Evolutionary conservation across 2,797 vertebrate genomes (phyloP).

Genomic region (Pterois miles): DNA sequence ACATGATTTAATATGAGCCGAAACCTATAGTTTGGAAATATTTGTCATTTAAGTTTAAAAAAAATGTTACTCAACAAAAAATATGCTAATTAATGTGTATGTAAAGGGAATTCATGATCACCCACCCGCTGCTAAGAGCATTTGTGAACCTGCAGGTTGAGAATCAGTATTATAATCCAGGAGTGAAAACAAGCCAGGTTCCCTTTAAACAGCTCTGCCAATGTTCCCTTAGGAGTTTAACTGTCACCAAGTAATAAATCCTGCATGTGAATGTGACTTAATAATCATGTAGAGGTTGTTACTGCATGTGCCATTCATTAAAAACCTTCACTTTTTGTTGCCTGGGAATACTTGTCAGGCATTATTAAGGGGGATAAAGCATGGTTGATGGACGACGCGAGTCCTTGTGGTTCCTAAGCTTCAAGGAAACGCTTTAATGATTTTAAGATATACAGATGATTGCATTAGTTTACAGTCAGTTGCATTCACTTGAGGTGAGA

Average conservation of each 20-base stretch:
- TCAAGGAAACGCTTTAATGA: conserved; percentile 57
- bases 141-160: background rate
- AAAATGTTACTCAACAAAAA: conserved; percentile 14
- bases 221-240: conserved; percentile 31
- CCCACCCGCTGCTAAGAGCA: background rate
- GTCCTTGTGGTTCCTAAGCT: conserved; percentile 44
- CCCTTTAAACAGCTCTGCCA: conserved; percentile 34
- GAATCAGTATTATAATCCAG: conserved; percentile 7
- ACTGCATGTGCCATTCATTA: conserved; percentile 61
- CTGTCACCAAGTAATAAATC: conserved; percentile 51
- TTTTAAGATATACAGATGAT: conserved; percentile 59
- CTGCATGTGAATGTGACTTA: conserved; percentile 51
- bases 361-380: conserved; percentile 62
- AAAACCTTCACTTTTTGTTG: conserved; percentile 57
- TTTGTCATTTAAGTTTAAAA: conserved; percentile 19
- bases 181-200: conserved; percentile 29
- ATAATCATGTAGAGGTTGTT: conserved; percentile 58
- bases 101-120: conserved; percentile 14
- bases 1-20: conserved; percentile 28
- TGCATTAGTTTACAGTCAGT: conserved; percentile 55
- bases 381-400: conserved; percentile 57
- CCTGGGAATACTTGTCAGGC: conserved; percentile 72
- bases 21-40: conserved; percentile 17
- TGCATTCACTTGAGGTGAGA: conserved; percentile 51
- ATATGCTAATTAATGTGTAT: conserved; percentile 25